phyloP scores from a whole-genome alignment of 2,113 vertebrate species.

The Hippopotamus amphibius region DNA sequence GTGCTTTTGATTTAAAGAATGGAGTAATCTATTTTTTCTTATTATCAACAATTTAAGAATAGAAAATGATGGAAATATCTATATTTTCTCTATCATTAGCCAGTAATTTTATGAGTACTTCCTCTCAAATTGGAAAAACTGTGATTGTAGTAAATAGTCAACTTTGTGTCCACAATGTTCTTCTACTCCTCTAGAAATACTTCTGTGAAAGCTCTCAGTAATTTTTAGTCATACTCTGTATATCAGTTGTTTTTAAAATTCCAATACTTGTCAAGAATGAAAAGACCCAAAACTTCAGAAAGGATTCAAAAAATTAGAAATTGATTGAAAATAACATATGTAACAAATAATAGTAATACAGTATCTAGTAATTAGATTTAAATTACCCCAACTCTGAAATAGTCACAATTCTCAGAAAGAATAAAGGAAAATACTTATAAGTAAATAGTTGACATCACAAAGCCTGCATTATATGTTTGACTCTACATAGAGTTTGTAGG shows the following conservation, averaged over 20 bases:
- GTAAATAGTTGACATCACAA: neutral
- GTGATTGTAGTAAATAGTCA: neutral
- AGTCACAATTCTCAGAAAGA: neutral
- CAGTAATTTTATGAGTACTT: neutral
- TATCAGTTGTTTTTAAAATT: neutral
- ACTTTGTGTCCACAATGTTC: neutral
- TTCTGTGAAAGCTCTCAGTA: neutral
- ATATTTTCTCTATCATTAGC: neutral
- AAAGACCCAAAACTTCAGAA: neutral
- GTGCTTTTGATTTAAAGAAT: slow-evolving; percentile 9
- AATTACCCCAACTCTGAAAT: neutral
- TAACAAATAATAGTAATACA: neutral
- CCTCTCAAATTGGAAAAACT: neutral
- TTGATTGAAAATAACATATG: neutral
- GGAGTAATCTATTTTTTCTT: slow-evolving; percentile 3
- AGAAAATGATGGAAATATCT: neutral
- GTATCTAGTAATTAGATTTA: slow-evolving; percentile 9
- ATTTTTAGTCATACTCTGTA: neutral
- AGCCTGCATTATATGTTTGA: neutral
- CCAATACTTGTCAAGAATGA: neutral
- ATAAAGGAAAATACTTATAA: neutral
- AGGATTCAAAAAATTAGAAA: neutral
- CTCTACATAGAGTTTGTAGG: neutral
- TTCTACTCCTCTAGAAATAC: neutral
- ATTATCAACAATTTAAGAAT: neutral